Base-by-base conservation (phyloP, 2,797 vertebrate species). In the Lepus townsendii region DNA sequence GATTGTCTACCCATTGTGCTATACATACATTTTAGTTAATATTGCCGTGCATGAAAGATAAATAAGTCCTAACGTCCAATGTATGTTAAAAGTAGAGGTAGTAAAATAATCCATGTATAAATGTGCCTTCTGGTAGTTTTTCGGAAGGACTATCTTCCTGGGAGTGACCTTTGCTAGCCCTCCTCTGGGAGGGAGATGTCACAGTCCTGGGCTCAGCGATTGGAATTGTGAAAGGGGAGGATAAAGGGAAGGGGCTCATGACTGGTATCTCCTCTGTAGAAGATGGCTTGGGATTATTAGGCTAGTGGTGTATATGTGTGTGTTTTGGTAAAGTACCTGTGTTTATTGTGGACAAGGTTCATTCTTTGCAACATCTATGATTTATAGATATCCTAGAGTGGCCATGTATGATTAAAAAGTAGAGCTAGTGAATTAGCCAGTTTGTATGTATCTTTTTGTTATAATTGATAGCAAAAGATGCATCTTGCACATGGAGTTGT, bases 401-500 rank as follows among this genome's bases (percentile, higher is more conserved):
- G 91, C 66, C 90, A 19, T 77, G 60, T 78, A 62, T 75, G 78
- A 78, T 90, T 47, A 93, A 90, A 80, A 78, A 78, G 72, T 90
- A 93, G 78, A 79, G 52, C 38, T 88, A 75, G 22, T 84, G 52
- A 85, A 47, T 79, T 79, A 93, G 54, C 60, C 57, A 69, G 24
- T 50, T 75, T 87, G 26, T 90, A 94, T 85, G 71, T 77, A 47
- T 47, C 42, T 47, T 47, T 47, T 47, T 47, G 42, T 47, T 47
- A 47, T 10, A 47, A 47, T 42, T 91, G 27, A 11, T 65, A 47
- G 50, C 57, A 66, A 38, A 90, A 73, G 35, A 83, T 83, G 16
- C 19, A 63, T 84, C 73, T 88, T 91, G 66, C 16, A 57, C 30
- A 16, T 72, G 47, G 66, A 79, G 35, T 88, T 60, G n/a, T 71